Conservation (phyloP, 64 coral and sea anemone species). For the Platygyra sinensis region DNA sequence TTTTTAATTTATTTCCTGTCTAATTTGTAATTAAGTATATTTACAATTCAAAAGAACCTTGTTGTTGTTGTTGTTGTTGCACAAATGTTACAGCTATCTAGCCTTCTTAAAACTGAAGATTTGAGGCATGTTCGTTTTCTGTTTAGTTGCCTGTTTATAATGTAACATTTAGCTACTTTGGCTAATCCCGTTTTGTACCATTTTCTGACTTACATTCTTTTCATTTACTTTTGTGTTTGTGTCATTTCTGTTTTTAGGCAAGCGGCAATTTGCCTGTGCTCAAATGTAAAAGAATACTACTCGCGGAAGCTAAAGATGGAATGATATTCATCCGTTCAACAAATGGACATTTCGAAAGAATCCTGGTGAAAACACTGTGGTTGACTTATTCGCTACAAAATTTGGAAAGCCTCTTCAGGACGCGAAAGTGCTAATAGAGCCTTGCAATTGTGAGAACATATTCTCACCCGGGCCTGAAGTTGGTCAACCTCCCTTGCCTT, state of each 20-base stretch:
- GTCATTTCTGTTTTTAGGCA: slow-evolving; percentile 31
- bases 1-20: no score
- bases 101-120: no score
- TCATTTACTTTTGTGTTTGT: no score
- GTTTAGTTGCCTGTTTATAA: no score
- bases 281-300: slow-evolving; percentile 37
- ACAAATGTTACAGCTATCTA: background rate
- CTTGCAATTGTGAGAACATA: background rate
- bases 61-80: no score
- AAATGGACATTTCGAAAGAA: slow-evolving; percentile 68
- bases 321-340: slow-evolving; percentile 61
- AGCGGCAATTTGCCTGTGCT: slow-evolving; percentile 13
- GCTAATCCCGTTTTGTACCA: no score
- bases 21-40: no score
- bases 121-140: no score
- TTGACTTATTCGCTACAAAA: slow-evolving; percentile 61
- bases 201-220: no score
- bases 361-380: slow-evolving; percentile 6
- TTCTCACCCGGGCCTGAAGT: background rate
- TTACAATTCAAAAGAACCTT: no score
- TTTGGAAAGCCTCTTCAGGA: slow-evolving; percentile 56
- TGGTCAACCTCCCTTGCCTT: slow-evolving; percentile 14
- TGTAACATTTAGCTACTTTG: no score
- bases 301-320: slow-evolving; percentile 63
- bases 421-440: background rate